Base-by-base conservation (phyloP, 2,113 vertebrate genomes). In the Peromyscus polionotus region DNA sequence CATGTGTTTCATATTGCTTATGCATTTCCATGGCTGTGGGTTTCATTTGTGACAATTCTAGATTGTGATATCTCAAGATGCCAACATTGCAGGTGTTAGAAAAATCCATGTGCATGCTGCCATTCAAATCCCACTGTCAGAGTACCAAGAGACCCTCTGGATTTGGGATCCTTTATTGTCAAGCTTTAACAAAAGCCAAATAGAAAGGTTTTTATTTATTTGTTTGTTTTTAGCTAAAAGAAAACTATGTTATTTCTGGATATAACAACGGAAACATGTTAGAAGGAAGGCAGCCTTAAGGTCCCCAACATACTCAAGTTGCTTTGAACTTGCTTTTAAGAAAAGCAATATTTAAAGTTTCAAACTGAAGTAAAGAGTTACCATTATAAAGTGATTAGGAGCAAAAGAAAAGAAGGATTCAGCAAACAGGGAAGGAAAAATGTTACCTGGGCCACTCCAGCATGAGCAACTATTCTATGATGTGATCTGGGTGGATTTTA, bases 241-340 rank as follows among this genome's bases (percentile, higher is more conserved):
- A 90, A 93, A 77, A 83, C 14, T 45, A 63, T 3, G 65, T 93
- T 84, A 39, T 95, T 63, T 96, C 61, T 84, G 59, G 59, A 86
- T 88, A 87, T 88, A 65, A 81, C 59, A 61, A 79, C 36, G 48
- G n/a, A 6, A 67, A 77, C 6, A 0, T 13, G 7, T 88, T 77
- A 36, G 63, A 89, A 87, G 68, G 13, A 57, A 89, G 57, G 11
- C 28, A 90, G 39, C 22, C 20, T 45, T 75, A 57, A 77, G n/a
- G 48, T 72, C 20, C 3, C 36, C 67, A 57, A 8, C 24, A 65
- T 24, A n/a, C 10, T 96, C 73, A 83, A 48, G 61, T 84, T 73
- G 26, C 67, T 92, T 87, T 83, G 59, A 88, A 72, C 95, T 83
- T 72, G 0, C 26, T 67, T 94, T 93, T 79, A 67, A 19, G n/a